These are phyloP conservation scores for Euborellia annulipes DNA, from an alignment of 1,140 invertebrate genomes.

Conservation along the genomic window DNA sequence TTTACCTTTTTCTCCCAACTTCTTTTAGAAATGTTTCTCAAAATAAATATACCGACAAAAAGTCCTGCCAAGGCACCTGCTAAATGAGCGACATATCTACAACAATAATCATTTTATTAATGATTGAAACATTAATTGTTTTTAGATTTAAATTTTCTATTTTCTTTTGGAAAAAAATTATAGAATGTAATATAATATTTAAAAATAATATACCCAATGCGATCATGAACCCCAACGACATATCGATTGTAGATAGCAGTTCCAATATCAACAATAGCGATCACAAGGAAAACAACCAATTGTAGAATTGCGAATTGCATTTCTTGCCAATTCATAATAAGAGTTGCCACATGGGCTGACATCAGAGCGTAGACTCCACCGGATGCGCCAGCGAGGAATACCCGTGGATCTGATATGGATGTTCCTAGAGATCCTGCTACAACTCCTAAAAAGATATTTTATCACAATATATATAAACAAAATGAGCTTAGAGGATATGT, in stretches of 20 bases:
- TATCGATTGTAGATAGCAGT: slow-evolving; percentile 71
- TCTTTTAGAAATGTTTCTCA: slow-evolving; percentile 75
- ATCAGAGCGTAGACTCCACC: slow-evolving; percentile 93
- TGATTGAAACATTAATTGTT: slow-evolving; percentile 4
- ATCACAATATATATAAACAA: no score
- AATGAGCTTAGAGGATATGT: no score
- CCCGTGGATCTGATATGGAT: slow-evolving; percentile 73
- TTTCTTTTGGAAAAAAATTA: background rate
- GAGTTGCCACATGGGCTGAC: slow-evolving; percentile 73
- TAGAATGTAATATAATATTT: background rate
- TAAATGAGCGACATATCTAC: slow-evolving; percentile 80
- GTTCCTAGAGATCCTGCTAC: slow-evolving; percentile 74
- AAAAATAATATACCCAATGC: slow-evolving; percentile 3
- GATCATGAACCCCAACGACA: slow-evolving; percentile 39
- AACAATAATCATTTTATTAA: slow-evolving; percentile 25
- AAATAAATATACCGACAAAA: slow-evolving; percentile 77
- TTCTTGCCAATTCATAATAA: slow-evolving; percentile 71
- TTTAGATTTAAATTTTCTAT: background rate
- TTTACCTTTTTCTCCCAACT: slow-evolving; percentile 60
- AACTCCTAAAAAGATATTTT: slow-evolving; percentile 43
- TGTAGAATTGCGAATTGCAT: slow-evolving; percentile 79
- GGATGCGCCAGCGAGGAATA: slow-evolving; percentile 83
- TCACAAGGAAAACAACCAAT: slow-evolving; percentile 54
- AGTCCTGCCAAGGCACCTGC: slow-evolving; percentile 78
- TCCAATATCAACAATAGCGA: slow-evolving; percentile 59